Base-by-base conservation (phyloP, 1,140 invertebrate genomes). In the Ylistrum balloti region DNA sequence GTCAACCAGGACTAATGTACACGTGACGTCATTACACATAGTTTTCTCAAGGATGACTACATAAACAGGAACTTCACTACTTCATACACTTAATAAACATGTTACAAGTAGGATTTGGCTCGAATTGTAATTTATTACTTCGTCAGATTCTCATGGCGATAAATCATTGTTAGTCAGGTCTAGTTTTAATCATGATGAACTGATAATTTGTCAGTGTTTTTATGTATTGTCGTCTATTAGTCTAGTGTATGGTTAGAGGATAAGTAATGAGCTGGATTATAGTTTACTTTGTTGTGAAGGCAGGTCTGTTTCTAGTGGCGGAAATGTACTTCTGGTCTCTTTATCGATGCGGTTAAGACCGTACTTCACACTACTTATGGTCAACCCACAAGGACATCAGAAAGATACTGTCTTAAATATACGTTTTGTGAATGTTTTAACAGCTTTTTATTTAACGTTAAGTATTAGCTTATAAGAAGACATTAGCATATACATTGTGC, bases 251-350 rank as follows among this genome's bases (percentile, higher is more conserved):
- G 56, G 28, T 74, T 28, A 74, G 22, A 74, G 22, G 22, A 74
- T 74, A 74, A 74, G 28, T 74, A n/a, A 74, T 74, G 22, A 74
- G 22, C 28, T 74, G 22, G 28, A 74, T 74, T 74, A 74, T 28
- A 28, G 1, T 28, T 74, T 56, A 7, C 13, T 15, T 56, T 20
- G 45, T 38, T 38, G 35, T 7, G 13, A 38, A 38, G 9, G 22
- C 45, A 74, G 22, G 56, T 74, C 56, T n/a, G 56, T 74, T 28
- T 74, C 41, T 74, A 74, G 56, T 74, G 56, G 56, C n/a, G 56
- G 56, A 74, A 74, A 74, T 74, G 56, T 74, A 28, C 22, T 74
- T n/a, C n/a, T 74, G 56, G 5, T 74, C 28, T n/a, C 28, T 22
- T 74, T 74, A 74, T n/a, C n/a, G n/a, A n/a, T 74, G 56, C 28